Evolutionary conservation across 2,888 invertebrate genomes (phyloP), one percentile per base, ranked within the genome.

Genomic region (Lomographa bimaculata): DNA sequence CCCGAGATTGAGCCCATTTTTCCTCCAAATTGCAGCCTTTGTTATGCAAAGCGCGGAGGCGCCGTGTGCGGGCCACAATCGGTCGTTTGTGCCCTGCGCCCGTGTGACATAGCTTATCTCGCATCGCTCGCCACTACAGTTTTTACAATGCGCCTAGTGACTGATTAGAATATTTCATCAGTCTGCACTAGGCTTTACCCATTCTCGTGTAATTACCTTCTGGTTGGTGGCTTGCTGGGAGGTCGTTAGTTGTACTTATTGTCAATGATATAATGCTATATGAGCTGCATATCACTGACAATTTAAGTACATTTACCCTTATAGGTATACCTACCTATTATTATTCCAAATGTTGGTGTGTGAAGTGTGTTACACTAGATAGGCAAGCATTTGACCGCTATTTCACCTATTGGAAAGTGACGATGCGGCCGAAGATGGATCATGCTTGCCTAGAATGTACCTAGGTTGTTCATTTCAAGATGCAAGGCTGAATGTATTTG

Each of bases 1-100:
- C 61, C 64, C 65, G 63, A 79, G 82, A 84, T 84, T 80, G 84
- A 57, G 71, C 63, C 79, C 83, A 86, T 89, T 86, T 87, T 84
- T 83, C 85, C 70, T 83, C 86, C 86, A 86, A 89, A 89, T 86
- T 89, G 85, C 84, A 72, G 72, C 77, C 81, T 87, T 89, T 89
- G 86, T 89, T 83, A 87, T 86, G 87, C 87, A 86, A 86, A 87
- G 85, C 80, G 84, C 79, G 81, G 73, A 68, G 64, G 75, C 86
- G 78, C 86, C 77, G 86, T 89, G 87, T 89, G 87, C 86, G 87
- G 87, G 71, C 82, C 64, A 71, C 79, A 72, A 74, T 72, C 80
- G 79, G 67, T 75, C 75, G 79, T 78, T 76, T 78, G 70, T 72
- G 79, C 67, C 69, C 67, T 62, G 64, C 66, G 62, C 70, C 72